Conservation (phyloP, 2,888 invertebrate genomes). For the Seira musarum region DNA sequence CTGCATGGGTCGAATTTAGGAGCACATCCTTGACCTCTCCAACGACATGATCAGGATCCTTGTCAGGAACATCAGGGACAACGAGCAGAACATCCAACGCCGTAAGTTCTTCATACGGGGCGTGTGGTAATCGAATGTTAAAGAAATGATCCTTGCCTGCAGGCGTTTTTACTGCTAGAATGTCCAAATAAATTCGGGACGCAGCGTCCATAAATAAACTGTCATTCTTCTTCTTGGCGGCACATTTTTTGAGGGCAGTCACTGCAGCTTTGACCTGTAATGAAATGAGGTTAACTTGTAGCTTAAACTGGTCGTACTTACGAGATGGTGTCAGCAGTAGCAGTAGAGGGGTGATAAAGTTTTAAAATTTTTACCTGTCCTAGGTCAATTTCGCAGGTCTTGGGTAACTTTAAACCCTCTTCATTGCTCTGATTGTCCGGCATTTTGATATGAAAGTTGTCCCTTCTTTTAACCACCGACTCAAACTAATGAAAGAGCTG, state of each 20-base stretch:
- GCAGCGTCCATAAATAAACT: constrained; percentile 64
- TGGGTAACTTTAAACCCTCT: not conserved
- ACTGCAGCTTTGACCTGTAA: constrained; percentile 57
- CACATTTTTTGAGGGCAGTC: constrained; percentile 47
- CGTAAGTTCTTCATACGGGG: constrained; percentile 48
- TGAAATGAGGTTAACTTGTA: no score
- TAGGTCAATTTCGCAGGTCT: constrained; percentile 50
- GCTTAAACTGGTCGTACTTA: no score
- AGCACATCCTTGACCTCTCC: constrained; percentile 62
- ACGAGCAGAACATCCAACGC: constrained; percentile 65
- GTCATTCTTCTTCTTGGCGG: constrained; percentile 55
- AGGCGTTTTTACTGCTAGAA: constrained; percentile 64
- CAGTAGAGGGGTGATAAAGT: no score
- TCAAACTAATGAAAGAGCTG: no score
- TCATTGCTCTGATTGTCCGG: not conserved
- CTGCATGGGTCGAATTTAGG: constrained; percentile 26
- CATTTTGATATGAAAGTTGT: no score
- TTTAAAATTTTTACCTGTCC: constrained; percentile 48
- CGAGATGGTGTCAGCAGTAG: no score
- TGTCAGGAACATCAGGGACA: constrained; percentile 59
- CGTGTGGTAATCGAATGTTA: constrained; percentile 63
- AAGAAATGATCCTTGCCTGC: constrained; percentile 57
- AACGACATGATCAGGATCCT: constrained; percentile 64
- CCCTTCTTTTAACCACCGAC: no score
- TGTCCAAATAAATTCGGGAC: constrained; percentile 56